Evolutionary conservation across 2,888 invertebrate species (phyloP).

Genomic region (Blastobasis adustella): DNA sequence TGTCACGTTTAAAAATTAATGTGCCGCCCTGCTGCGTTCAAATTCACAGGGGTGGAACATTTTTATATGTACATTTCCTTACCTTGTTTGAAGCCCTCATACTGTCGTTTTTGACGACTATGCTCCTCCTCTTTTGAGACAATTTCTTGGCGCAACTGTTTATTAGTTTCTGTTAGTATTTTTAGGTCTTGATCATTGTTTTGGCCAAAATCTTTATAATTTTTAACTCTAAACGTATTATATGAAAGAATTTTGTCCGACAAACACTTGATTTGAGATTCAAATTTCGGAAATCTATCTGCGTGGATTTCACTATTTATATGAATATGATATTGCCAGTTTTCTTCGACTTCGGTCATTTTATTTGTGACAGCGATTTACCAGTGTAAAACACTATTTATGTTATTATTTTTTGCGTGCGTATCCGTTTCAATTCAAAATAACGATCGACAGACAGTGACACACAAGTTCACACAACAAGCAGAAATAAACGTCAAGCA

Average conservation of each 20-base stretch:
- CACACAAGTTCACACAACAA: too few relatives aligned
- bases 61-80: not conserved
- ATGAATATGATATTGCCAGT: slow-evolving; percentile 34
- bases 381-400: too few relatives aligned
- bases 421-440: too few relatives aligned
- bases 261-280: slow-evolving; percentile 14
- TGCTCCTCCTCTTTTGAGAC: slow-evolving; percentile 41
- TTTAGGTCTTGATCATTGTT: slow-evolving; percentile 45
- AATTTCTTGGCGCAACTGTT: slow-evolving; percentile 38
- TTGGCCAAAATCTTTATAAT: slow-evolving; percentile 22
- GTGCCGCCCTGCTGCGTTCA: too few relatives aligned
- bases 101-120: slow-evolving; percentile 36
- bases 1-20: too few relatives aligned
- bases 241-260: too few relatives aligned
- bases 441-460: too few relatives aligned
- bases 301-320: slow-evolving; percentile 19
- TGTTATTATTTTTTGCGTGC: too few relatives aligned
- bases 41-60: too few relatives aligned
- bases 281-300: slow-evolving; percentile 20
- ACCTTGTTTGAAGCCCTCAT: slow-evolving; percentile 55
- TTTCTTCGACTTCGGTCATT: slow-evolving; percentile 42
- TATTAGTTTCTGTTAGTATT: slow-evolving; percentile 41
- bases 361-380: slow-evolving; percentile 5
- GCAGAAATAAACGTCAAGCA: too few relatives aligned
- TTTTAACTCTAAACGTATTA: slow-evolving; percentile 26